Percentiles rank a stretch among this genome's conserved stretches.
These are phyloP conservation scores for Stegostoma tigrinum DNA, from an alignment of 2,113 vertebrate genomes.

Conservation along the genomic window DNA sequence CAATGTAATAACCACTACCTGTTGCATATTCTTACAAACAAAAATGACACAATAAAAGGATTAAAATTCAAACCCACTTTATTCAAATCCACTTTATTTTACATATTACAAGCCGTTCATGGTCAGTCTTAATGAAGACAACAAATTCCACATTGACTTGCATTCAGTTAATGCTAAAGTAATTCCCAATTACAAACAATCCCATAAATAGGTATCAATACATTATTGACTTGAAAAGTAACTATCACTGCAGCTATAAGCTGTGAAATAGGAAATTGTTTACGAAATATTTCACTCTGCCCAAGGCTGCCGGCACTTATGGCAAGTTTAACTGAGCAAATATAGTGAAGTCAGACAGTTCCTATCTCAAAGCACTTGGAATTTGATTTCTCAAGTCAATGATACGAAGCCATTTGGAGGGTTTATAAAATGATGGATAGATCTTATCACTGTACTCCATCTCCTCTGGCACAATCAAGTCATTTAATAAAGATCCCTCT, in stretches of 20 bases:
- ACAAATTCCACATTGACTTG: background rate
- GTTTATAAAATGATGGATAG: background rate
- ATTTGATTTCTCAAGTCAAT: background rate
- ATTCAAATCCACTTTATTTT: slow-evolving; percentile 1
- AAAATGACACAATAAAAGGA: background rate
- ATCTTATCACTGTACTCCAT: background rate
- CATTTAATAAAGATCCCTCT: background rate
- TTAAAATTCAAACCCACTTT: background rate
- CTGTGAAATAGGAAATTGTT: background rate
- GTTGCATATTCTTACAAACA: background rate
- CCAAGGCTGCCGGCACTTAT: background rate
- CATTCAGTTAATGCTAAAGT: background rate
- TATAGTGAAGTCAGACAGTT: background rate
- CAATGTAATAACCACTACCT: background rate
- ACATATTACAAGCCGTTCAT: background rate
- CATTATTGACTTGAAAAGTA: background rate
- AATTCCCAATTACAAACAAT: background rate
- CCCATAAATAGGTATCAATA: background rate
- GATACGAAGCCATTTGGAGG: background rate
- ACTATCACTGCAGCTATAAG: no score
- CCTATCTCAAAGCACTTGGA: background rate
- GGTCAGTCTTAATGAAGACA: background rate
- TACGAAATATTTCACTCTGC: background rate
- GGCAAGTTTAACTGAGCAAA: background rate
- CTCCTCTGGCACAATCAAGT: background rate